Conservation (phyloP, 2,113 vertebrate species). For the Meles meles region DNA sequence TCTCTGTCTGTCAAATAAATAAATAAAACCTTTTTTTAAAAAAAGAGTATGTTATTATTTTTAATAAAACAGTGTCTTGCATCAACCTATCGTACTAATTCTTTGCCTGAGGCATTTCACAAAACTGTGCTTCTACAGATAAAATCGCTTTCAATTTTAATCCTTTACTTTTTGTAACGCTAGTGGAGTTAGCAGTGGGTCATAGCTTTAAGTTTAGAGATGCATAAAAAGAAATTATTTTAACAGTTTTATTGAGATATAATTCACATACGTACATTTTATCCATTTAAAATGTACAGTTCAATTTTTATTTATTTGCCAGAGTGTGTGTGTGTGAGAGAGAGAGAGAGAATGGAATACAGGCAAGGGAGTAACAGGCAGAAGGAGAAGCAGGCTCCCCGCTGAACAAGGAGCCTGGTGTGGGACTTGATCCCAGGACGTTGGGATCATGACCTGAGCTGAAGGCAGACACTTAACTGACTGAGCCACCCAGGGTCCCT, state of each 20-base stretch:
- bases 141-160: constrained; percentile 20
- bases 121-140: constrained; percentile 8
- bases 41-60: not conserved
- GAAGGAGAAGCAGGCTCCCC: no score
- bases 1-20: no score
- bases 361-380: no score
- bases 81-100: not conserved
- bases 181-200: not conserved
- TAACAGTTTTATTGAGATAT: constrained; percentile 46
- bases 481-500: no score
- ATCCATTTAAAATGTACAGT: constrained; percentile 20
- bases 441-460: no score
- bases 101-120: not conserved
- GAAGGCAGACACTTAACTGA: no score
- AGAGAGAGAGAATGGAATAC: no score
- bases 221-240: constrained; percentile 54
- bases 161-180: constrained; percentile 42
- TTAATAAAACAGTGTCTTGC: constrained; percentile 44
- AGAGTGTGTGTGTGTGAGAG: no score
- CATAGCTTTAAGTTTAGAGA: constrained; percentile 45
- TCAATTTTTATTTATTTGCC: not conserved
- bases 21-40: no score
- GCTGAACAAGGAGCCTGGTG: no score
- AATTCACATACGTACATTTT: constrained; percentile 34
- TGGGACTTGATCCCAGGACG: no score